A percentile compares a stretch with the other conserved stretches of the same genome.
Evolutionary conservation across 2,797 vertebrate genomes (phyloP).

Genomic region (Ammospiza maritima): DNA sequence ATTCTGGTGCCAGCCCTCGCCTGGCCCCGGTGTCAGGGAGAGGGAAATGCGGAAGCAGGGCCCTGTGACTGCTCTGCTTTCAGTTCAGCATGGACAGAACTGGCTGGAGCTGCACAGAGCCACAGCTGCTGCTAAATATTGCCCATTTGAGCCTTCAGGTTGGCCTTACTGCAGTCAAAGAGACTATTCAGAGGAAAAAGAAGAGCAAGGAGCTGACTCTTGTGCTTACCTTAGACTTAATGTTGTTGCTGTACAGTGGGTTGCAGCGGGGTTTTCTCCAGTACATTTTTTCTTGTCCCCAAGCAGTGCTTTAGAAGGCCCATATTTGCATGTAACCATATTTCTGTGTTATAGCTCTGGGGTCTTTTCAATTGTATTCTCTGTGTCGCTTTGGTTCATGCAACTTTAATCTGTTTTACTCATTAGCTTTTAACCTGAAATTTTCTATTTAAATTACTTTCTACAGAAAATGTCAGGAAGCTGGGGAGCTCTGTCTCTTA

Average conservation of each 20-base stretch:
- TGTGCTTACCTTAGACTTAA: neutral
- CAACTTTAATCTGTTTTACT: neutral
- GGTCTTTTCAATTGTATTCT: neutral
- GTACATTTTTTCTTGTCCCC: neutral
- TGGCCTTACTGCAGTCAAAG: neutral
- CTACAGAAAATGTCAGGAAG: neutral
- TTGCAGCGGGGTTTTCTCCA: neutral
- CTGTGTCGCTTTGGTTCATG: neutral
- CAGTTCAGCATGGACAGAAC: neutral
- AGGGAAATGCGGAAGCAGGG: slow-evolving; percentile 13
- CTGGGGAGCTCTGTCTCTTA: neutral
- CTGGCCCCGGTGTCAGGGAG: neutral
- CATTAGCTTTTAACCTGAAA: neutral
- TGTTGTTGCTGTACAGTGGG: neutral
- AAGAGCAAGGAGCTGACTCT: neutral
- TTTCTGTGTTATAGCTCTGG: neutral
- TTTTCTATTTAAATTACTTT: neutral
- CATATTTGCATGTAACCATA: neutral
- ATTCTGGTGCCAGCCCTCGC: neutral
- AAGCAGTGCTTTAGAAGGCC: neutral
- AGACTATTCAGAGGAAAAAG: neutral
- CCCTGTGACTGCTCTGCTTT: slow-evolving; percentile 27
- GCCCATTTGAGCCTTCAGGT: neutral
- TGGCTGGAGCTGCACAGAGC: neutral
- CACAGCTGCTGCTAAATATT: neutral